Base-by-base conservation (phyloP, 2,113 vertebrate species). In the Erpornis zantholeuca region DNA sequence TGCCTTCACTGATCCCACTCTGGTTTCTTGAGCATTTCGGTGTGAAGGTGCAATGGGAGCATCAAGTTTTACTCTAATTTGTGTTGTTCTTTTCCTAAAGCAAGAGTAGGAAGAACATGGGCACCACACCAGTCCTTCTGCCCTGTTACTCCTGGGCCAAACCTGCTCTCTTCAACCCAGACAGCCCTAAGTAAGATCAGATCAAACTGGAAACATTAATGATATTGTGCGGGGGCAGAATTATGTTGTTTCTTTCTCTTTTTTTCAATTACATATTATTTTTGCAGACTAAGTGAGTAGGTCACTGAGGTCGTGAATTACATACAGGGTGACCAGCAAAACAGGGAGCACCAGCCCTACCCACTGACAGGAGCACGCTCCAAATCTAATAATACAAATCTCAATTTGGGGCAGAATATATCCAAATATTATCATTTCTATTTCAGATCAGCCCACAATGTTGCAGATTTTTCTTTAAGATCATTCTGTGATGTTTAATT, bases 191-290 rank as follows among this genome's bases (percentile, higher is more conserved):
- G 14, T 7, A 31, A 68, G 59, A 44, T 4, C 65, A 57, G 28
- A 72, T 49, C 45, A 36, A 60, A 33, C 22, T 33, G 35, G 12
- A 31, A 29, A 7, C 4, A 9, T 35, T 53, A 0, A 2, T 33
- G 4, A 28, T n/a, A 61, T 6, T 66, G 3, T 6, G 3, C 7
- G 8, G 0, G 9, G 15, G 4, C 3, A 38, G 44, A 59, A 76
- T 27, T 5, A 7, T 18, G 3, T 7, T 6, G 3, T 3, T 12
- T 2, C 3, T 11, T 12, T 7, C 10, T 8, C 15, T 35, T 38
- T 53, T 56, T 53, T 63, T 17, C 27, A 19, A 22, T 68, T 57
- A 11, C 2, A 1, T 56, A 3, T 31, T 71, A 57, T 61, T 47
- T 12, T 33, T 77, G n/a, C 36, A 61, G 31, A 21, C 6, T 50